Evolutionary conservation across 2,113 vertebrate species (phyloP).

Genomic region (Psettodes erumei): DNA sequence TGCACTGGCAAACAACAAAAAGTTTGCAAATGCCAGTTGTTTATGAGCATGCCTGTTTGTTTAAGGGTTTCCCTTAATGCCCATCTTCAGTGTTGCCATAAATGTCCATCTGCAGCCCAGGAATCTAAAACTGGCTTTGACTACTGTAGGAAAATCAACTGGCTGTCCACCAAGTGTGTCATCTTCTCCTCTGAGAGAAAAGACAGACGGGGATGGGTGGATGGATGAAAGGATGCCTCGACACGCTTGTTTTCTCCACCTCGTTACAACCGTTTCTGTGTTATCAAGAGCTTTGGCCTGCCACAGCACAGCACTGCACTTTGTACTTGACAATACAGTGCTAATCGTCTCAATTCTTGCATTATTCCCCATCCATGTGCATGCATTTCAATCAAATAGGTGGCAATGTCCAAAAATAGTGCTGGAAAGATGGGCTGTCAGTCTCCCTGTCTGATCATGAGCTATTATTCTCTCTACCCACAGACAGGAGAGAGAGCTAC

Average conservation of each 20-base stretch:
- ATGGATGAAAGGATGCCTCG: slow-evolving; percentile 67
- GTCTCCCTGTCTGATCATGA: slow-evolving; percentile 73
- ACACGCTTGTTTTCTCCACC: slow-evolving; percentile 72
- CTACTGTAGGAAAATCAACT: slow-evolving; percentile 55
- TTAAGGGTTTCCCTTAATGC: slow-evolving; percentile 65
- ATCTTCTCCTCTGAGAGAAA: slow-evolving; percentile 62
- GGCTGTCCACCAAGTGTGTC: slow-evolving; percentile 72
- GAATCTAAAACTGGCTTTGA: slow-evolving; percentile 58
- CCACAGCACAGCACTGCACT: slow-evolving; percentile 50
- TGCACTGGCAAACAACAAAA: slow-evolving; percentile 55
- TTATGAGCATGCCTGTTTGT: slow-evolving; percentile 66
- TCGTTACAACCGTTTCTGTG: slow-evolving; percentile 70
- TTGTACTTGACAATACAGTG: slow-evolving; percentile 65
- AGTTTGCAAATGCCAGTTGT: slow-evolving; percentile 58
- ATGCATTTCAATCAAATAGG: slow-evolving; percentile 72
- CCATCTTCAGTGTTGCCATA: slow-evolving; percentile 61
- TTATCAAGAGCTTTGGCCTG: slow-evolving; percentile 69
- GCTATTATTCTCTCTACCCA: slow-evolving; percentile 74
- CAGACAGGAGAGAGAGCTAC: slow-evolving; percentile 64
- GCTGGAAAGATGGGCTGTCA: slow-evolving; percentile 68
- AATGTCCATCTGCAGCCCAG: slow-evolving; percentile 70
- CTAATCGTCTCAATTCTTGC: slow-evolving; percentile 70
- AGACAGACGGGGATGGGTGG: slow-evolving; percentile 58
- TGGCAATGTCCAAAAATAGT: slow-evolving; percentile 70
- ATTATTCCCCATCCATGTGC: slow-evolving; percentile 38